A percentile compares a stretch with the other conserved stretches of the same genome.
phyloP scores from a whole-genome alignment of 1,140 invertebrate genomes.

The Mactra quadrangularis region DNA sequence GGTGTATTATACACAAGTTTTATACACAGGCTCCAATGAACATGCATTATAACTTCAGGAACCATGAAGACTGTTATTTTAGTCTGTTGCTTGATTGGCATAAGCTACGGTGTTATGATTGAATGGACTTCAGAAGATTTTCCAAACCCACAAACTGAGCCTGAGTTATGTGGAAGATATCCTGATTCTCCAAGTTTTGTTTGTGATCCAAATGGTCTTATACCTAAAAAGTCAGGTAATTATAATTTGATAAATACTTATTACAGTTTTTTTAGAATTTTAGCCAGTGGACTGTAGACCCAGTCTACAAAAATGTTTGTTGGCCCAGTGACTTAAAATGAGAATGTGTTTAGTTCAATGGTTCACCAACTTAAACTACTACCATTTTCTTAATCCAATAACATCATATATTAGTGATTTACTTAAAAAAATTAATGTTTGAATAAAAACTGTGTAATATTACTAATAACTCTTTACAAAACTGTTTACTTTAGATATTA shows the following conservation, averaged over 20 bases:
- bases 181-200: slow-evolving; percentile 52
- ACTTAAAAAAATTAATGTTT: neutral
- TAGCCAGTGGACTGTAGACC: too few species aligned
- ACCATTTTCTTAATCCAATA: neutral
- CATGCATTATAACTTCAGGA: neutral
- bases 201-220: slow-evolving; percentile 69
- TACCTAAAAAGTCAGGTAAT: slow-evolving; percentile 60
- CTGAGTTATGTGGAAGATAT: slow-evolving; percentile 60
- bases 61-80: neutral
- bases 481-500: too few species aligned
- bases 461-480: too few species aligned
- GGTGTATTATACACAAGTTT: neutral
- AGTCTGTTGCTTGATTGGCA: neutral
- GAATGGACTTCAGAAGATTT: slow-evolving; percentile 64
- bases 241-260: neutral
- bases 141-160: slow-evolving; percentile 63
- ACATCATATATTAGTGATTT: neutral
- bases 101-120: slow-evolving; percentile 9
- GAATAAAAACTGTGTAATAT: too few species aligned
- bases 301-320: neutral
- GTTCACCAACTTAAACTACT: neutral
- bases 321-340: neutral
- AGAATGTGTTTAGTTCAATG: too few species aligned
- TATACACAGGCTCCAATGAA: neutral
- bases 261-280: neutral